Evolutionary conservation across 2,113 vertebrate genomes (phyloP), one percentile per base, ranked within the genome.

Genomic region (Nothoprocta pentlandii): DNA sequence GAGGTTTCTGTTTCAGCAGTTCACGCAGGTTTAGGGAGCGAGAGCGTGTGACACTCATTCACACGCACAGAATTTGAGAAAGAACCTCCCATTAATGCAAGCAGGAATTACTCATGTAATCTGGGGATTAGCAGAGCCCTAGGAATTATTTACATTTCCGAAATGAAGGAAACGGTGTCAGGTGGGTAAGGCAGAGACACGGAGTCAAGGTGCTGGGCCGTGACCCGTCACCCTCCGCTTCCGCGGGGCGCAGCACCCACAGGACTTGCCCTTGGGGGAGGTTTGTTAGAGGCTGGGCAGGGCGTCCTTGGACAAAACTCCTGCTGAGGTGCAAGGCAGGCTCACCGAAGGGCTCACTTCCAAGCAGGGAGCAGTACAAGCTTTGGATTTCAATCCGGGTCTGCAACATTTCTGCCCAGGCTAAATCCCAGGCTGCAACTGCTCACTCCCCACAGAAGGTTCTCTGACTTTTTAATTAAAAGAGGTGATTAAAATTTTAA

Each of bases 91-190:
- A 66, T 93, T 86, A 93, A 95, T 73, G 80, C 92, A 95, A 80
- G 76, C 83, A 90, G 88, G 94, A 96, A 96, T 96, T 96, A 93
- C 58, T 28, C 47, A 1, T 95, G 94, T 95, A 95, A 96, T 93
- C 94, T 85, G 36, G 86, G 93, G 92, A 94, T 97, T 95, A 96
- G 69, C 4, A 0, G 90, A 90, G 88, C 85, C 93, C 80, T 69
- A 93, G 90, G 93, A 94, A 76, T 90, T 93, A 97, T 93, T 97
- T 95, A 89, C 88, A 82, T 90, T 95, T 92, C 92, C 86, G 93
- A 94, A 96, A 90, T 42, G 77, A 88, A 69, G 80, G 88, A 87
- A 95, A 89, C 30, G 53, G 36, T 88, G 90, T 84, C 53, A 13
- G 79, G 70, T 22, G 88, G 46, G 34, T 41, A 54, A 94, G 54